A percentile compares a stretch with the other conserved stretches of the same genome.
These are phyloP conservation scores for Vannuccia rotundouncinata DNA, from an alignment of 2,888 invertebrate genomes.

Conservation along the genomic window DNA sequence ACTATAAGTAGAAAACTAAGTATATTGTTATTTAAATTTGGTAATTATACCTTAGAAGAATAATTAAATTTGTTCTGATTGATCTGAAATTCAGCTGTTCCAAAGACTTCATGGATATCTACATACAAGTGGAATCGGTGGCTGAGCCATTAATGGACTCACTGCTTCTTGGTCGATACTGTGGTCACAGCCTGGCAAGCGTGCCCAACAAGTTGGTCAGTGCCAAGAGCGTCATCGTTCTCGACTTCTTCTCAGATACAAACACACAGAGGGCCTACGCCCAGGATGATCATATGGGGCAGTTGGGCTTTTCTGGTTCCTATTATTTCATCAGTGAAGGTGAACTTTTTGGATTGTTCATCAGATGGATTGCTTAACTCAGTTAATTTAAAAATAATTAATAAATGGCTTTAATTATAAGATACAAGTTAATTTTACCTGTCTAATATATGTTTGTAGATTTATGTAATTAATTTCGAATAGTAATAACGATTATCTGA, in stretches of 20 bases:
- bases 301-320: conserved; percentile 69
- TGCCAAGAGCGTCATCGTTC: conserved; percentile 79
- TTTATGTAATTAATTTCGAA: too few species aligned
- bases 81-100: conserved; percentile 78
- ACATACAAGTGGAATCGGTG: conserved; percentile 65
- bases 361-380: too few species aligned
- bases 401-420: too few species aligned
- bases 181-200: conserved; percentile 64
- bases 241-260: conserved; percentile 89
- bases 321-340: conserved; percentile 88
- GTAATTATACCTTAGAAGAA: too few species aligned
- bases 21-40: too few species aligned
- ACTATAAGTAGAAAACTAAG: too few species aligned
- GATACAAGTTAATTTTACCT: too few species aligned
- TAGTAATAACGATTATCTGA: too few species aligned
- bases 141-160: conserved; percentile 70
- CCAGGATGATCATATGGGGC: conserved; percentile 40
- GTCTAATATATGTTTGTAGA: too few species aligned
- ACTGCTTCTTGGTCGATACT: conserved; percentile 88
- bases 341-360: too few species aligned
- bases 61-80: too few species aligned
- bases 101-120: conserved; percentile 95
- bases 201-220: conserved; percentile 79
- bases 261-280: conserved; percentile 64
- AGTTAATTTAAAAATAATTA: too few species aligned